Evolutionary conservation across 2,888 invertebrate genomes (phyloP), one percentile per base, ranked within the genome.

Genomic region (Drosophila histrio): DNA sequence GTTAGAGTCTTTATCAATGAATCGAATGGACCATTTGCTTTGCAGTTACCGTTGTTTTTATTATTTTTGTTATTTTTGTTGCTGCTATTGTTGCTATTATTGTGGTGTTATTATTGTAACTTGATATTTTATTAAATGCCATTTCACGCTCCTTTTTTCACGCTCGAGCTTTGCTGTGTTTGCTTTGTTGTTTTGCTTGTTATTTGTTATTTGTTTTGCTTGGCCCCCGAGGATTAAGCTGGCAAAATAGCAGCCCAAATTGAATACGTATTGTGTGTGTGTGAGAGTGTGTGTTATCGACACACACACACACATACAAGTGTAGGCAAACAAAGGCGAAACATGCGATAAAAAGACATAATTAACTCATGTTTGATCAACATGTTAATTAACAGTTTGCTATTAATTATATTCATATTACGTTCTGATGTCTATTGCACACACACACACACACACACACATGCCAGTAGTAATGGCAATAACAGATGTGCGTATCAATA

Each of bases 341-440:
- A 22, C 50, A 50, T 52, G 62, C 61, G 65, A 77, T 66, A 79
- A 68, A 70, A 70, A 60, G 59, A 60, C 66, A 66, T 80, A 78
- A 80, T 80, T 74, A 78, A 77, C 66, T 70, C 67, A 66, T 84
- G 80, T 87, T 82, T 87, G 84, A 85, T 85, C 74, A 87, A 87
- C 87, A 84, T 82, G 78, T 83, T 84, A 87, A 85, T 82, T 84
- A 87, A 79, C 72, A 78, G 63, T 79, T 82, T 73, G 65, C 77
- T 72, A 84, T 84, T 84, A 84, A 87, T 85, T 87, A 84, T 78
- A 73, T 84, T 73, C 77, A 67, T 70, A 84, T 84, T 75, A 82
- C 76, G 76, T 36, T 63, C 47, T 43, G 44, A 34, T 69, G 39
- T 54, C 49, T 64, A 39, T 63, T 30, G 43, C 39, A 13, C 11